Percentiles rank a stretch among this genome's conserved stretches.
Conservation (phyloP, 64 coral and sea anemone species). For the Montipora cactus region DNA sequence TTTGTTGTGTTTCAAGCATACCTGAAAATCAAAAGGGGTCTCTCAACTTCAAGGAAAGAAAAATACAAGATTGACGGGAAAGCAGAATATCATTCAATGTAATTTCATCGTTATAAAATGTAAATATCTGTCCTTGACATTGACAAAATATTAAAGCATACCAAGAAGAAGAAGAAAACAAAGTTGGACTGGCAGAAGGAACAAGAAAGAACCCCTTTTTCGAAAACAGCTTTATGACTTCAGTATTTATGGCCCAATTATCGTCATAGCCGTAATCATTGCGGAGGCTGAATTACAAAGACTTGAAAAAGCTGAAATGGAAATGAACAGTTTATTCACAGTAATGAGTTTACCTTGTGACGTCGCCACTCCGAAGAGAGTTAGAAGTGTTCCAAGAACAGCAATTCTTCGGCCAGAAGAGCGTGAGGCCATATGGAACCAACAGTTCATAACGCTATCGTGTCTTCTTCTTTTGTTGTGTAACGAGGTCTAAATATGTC, state of each 20-base stretch:
- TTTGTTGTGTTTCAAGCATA: neutral
- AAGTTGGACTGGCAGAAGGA: neutral
- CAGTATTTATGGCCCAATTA: neutral
- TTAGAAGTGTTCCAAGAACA: neutral
- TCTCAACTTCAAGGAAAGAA: too few species aligned
- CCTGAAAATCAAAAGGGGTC: neutral
- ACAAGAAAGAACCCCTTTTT: neutral
- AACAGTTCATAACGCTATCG: neutral
- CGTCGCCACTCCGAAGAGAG: neutral
- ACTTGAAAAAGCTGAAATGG: neutral
- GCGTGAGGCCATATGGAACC: neutral
- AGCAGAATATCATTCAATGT: neutral
- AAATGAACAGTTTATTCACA: neutral
- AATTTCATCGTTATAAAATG: neutral
- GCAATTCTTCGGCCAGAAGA: neutral
- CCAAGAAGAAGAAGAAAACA: neutral
- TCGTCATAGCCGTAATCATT: neutral
- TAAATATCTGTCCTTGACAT: neutral
- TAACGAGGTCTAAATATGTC: neutral
- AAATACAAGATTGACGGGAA: too few species aligned
- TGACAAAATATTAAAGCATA: neutral
- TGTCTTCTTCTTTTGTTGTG: neutral
- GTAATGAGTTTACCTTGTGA: conserved; percentile 28
- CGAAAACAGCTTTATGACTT: neutral
- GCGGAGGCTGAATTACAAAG: neutral